Evolutionary conservation across 2,113 vertebrate genomes (phyloP).

Genomic region (Setophaga coronata): DNA sequence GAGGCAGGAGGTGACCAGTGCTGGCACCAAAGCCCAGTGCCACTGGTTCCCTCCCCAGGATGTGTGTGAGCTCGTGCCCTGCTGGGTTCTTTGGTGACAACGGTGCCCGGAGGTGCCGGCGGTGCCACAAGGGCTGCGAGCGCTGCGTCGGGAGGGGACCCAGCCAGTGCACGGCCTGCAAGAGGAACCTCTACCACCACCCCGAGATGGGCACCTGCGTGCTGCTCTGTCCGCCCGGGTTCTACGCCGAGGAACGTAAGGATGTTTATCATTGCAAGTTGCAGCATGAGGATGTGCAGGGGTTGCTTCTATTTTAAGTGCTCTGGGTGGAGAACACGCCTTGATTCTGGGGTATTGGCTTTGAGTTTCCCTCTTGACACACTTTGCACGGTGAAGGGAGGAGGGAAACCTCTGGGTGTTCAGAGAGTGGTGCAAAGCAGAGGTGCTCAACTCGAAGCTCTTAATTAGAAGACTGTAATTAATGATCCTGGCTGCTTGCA

Average conservation of each 20-base stretch:
- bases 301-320: background rate
- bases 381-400: background rate
- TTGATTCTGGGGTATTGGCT: background rate
- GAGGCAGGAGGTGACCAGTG: fast-evolving
- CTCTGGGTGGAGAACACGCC: background rate
- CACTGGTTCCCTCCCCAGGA: slow-evolving; percentile 60
- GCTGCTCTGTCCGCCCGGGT: slow-evolving; percentile 73
- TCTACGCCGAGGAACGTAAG: slow-evolving; percentile 86
- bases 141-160: slow-evolving; percentile 71
- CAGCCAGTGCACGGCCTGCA: slow-evolving; percentile 79
- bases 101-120: slow-evolving; percentile 76
- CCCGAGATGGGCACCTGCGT: slow-evolving; percentile 74
- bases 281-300: background rate
- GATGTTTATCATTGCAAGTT: background rate
- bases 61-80: slow-evolving; percentile 86
- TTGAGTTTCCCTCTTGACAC: background rate
- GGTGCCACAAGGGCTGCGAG: slow-evolving; percentile 86
- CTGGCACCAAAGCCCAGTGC: background rate
- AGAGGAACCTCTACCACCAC: slow-evolving; percentile 79
- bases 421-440: background rate
- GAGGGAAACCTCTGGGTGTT: background rate
- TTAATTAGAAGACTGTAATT: slow-evolving; percentile 32
- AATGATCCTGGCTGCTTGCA: background rate
- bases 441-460: background rate
- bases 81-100: slow-evolving; percentile 78